phyloP scores from a whole-genome alignment of 2,113 vertebrate genomes.

The Coptodon bakossiorum region DNA sequence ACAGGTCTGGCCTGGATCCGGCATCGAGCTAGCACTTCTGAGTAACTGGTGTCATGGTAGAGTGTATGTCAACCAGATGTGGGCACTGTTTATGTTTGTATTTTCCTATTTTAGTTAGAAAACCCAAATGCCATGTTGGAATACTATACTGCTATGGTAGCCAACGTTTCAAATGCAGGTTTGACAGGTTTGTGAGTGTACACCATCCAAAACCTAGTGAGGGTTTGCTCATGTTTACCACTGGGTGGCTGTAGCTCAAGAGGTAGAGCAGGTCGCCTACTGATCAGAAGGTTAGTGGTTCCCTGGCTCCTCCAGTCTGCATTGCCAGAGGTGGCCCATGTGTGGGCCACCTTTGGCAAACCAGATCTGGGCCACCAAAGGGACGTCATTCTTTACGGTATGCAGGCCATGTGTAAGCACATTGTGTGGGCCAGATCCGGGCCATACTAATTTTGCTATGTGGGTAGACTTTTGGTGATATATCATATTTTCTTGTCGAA shows the following conservation, averaged over 20 bases:
- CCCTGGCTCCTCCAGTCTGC: background rate
- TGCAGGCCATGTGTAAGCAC: background rate
- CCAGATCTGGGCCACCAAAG: background rate
- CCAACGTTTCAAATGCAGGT: background rate
- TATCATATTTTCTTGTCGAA: background rate
- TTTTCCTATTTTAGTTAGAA: too few species aligned
- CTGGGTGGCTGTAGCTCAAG: accelerated
- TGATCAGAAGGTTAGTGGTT: accelerated
- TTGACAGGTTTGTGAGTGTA: background rate
- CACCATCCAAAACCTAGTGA: background rate
- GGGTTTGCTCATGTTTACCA: background rate
- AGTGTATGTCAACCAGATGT: too few species aligned
- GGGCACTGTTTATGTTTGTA: accelerated
- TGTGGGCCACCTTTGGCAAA: background rate
- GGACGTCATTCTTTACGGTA: accelerated
- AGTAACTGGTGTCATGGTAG: too few species aligned
- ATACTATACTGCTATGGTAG: too few species aligned
- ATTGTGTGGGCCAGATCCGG: background rate
- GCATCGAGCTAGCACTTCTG: too few species aligned
- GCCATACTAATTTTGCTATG: background rate
- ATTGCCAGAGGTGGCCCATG: background rate
- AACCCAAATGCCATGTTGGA: too few species aligned
- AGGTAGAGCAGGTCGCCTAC: background rate
- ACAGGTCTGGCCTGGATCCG: too few species aligned
- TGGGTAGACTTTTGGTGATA: accelerated